Evolutionary conservation across 1,140 invertebrate genomes (phyloP).

Genomic region (silkworm (Bombyx mori)): ASM3026992v2 NC_085130.1:16578001-16578500

Average conservation of each 20-base stretch:
- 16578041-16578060: too few species aligned
- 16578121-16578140: too few species aligned
- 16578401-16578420: slow-evolving; percentile 14
- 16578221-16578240: slow-evolving; percentile 29
- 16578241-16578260: slow-evolving; percentile 15
- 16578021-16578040: too few species aligned
- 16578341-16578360: slow-evolving; percentile 14
- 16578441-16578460: slow-evolving; percentile 29
- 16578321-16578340: slow-evolving; percentile 7
- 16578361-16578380: slow-evolving; percentile 18
- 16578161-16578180: slow-evolving; percentile 1
- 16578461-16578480: slow-evolving; percentile 1
- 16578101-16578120: too few species aligned
- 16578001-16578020: too few species aligned
- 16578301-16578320: slow-evolving; percentile 11
- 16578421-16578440: slow-evolving; percentile 28
- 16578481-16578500: neutral
- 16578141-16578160: too few species aligned
- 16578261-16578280: slow-evolving; percentile 14
- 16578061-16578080: too few species aligned
- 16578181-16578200: slow-evolving; percentile 9
- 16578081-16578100: too few species aligned
- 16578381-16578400: slow-evolving; percentile 13
- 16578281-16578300: slow-evolving; percentile 12
- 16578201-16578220: slow-evolving; percentile 14